phyloP scores from a whole-genome alignment of 2,797 vertebrate genomes.

The Coendou prehensilis region DNA sequence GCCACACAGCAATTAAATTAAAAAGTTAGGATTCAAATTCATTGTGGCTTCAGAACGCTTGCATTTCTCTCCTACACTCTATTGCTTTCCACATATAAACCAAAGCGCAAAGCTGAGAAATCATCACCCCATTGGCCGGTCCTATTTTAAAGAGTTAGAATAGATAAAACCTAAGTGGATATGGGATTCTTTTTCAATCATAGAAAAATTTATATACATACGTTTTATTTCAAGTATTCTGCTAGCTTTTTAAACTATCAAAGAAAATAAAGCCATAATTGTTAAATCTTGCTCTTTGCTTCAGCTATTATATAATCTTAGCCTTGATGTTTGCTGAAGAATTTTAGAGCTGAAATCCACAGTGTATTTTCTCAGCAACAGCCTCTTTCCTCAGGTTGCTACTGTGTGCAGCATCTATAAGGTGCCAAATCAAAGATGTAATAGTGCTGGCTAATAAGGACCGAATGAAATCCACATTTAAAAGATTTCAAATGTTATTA shows the following conservation, averaged over 20 bases:
- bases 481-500: neutral
- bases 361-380: neutral
- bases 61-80: neutral
- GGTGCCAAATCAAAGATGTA: neutral
- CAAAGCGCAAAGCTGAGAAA: neutral
- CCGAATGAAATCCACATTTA: conserved; percentile 30
- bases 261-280: neutral
- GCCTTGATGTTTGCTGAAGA: neutral
- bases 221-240: conserved; percentile 26
- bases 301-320: neutral
- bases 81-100: neutral
- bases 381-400: neutral
- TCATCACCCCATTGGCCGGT: neutral
- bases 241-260: neutral
- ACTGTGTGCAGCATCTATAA: neutral
- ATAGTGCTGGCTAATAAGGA: neutral
- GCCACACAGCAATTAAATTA: neutral
- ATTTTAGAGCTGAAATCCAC: neutral
- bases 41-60: neutral
- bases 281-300: neutral
- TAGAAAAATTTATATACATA: neutral
- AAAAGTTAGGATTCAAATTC: neutral
- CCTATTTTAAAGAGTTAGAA: neutral
- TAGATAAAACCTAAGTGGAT: neutral
- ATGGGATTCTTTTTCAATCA: neutral